Conservation (phyloP, 2,888 invertebrate genomes). For the Gastrophysa polygoni region DNA sequence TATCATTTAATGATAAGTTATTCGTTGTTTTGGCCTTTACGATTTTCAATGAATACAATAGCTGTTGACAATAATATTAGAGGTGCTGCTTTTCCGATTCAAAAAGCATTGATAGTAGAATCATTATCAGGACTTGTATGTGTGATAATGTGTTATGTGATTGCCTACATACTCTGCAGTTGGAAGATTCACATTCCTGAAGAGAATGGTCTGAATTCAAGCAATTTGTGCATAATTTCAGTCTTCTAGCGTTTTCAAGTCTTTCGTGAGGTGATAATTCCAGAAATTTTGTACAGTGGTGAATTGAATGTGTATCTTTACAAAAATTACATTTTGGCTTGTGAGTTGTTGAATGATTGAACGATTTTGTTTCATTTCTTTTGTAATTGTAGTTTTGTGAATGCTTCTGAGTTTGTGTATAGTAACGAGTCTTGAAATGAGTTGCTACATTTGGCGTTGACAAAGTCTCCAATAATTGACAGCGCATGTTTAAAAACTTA, state of each 20-base stretch:
- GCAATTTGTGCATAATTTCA: background rate
- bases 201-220: background rate
- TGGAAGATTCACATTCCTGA: background rate
- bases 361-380: background rate
- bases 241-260: background rate
- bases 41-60: background rate
- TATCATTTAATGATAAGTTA: too few relatives aligned
- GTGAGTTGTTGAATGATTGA: background rate
- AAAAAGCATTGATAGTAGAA: background rate
- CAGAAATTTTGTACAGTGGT: background rate
- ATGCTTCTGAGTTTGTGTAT: too few relatives aligned
- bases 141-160: conserved; percentile 5
- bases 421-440: too few relatives aligned
- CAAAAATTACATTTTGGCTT: background rate
- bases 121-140: background rate
- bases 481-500: background rate
- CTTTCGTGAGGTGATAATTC: background rate
- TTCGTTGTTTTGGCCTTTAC: too few relatives aligned
- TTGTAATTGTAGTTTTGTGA: too few relatives aligned
- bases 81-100: background rate
- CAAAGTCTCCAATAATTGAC: conserved; percentile 9
- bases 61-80: background rate
- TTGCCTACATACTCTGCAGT: background rate
- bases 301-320: background rate
- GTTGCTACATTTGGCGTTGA: background rate